Evolutionary conservation across 2,888 invertebrate species (phyloP), one percentile per base, ranked within the genome.

Genomic region (Drosophila macrospina): DNA sequence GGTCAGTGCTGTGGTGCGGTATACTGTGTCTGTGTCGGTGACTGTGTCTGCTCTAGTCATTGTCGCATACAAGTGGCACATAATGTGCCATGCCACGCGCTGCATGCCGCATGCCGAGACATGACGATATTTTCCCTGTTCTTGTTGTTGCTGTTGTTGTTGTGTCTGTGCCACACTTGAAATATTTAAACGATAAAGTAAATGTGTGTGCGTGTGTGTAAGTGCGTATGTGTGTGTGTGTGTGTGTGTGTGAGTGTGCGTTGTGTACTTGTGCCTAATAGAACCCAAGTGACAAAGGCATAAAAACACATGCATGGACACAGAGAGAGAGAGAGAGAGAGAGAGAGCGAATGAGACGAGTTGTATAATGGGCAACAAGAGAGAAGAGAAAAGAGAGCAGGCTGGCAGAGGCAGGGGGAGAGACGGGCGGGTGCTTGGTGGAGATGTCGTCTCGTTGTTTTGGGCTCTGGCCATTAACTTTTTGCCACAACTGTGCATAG

Each of bases 221-320:
- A 55, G 39, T 68, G 41, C 54, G 37, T 51, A 28, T 42, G 24
- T 36, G 8, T 52, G 20, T 62, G 34, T 55, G 26, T 41, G 51
- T 41, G n/a, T n/a, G 11, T 32, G 42, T 50, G 20, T 52, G 41
- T 47, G 60, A 44, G 28, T 48, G 16, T 45, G 54, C 39, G 30
- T 10, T 69, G 61, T 52, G 65, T 71, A 69, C 63, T 72, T 84
- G 87, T 69, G 82, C 86, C 86, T 83, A 83, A 83, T 83, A 83
- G 88, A 83, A 85, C 87, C 87, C 83, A 65, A 87, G 88, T 79
- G 83, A 83, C 87, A 82, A 74, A 78, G 67, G 64, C 74, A 80
- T 69, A 61, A 72, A 20, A 45, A 72, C 71, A 66, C 57, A 59
- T 37, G 36, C 61, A 57, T 47, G 67, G 16, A 24, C 24, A 32